Conservation (phyloP, 1,140 invertebrate species). For the Drosophila erecta region DNA sequence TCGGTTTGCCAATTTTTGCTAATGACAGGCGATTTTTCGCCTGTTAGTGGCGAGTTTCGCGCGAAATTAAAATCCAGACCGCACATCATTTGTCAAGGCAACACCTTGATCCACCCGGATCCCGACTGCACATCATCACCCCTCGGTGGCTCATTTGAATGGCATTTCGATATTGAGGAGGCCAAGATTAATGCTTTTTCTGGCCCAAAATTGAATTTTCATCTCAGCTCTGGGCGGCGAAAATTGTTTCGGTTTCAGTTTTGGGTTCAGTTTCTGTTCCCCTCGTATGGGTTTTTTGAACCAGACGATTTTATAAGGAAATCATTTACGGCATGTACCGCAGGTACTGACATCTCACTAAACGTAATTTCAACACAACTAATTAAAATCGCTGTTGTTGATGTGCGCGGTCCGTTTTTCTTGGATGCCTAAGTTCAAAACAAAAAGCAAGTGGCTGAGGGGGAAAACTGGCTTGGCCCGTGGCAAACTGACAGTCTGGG, state of each 20-base stretch:
- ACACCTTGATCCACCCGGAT: conserved; percentile 21
- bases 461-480: conserved; percentile 72
- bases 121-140: neutral
- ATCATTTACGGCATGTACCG: conserved; percentile 30
- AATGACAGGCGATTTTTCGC: conserved; percentile 67
- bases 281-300: conserved; percentile 52
- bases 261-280: conserved; percentile 3
- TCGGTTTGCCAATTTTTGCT: conserved; percentile 46
- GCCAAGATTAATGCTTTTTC: conserved; percentile 60
- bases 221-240: neutral
- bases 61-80: conserved; percentile 58
- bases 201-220: conserved; percentile 15
- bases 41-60: conserved; percentile 34
- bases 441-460: conserved; percentile 56
- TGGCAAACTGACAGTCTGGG: conserved; percentile 61
- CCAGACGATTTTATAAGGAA: conserved; percentile 39
- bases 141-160: conserved; percentile 53
- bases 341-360: conserved; percentile 46
- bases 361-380: conserved; percentile 56
- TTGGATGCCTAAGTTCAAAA: conserved; percentile 6
- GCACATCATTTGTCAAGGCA: conserved; percentile 68
- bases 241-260: conserved; percentile 1
- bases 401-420: conserved; percentile 9
- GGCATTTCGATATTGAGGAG: conserved; percentile 45
- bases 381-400: conserved; percentile 56